Base-by-base conservation (phyloP, 2,888 invertebrate genomes). In the Leucophenga montana region DNA sequence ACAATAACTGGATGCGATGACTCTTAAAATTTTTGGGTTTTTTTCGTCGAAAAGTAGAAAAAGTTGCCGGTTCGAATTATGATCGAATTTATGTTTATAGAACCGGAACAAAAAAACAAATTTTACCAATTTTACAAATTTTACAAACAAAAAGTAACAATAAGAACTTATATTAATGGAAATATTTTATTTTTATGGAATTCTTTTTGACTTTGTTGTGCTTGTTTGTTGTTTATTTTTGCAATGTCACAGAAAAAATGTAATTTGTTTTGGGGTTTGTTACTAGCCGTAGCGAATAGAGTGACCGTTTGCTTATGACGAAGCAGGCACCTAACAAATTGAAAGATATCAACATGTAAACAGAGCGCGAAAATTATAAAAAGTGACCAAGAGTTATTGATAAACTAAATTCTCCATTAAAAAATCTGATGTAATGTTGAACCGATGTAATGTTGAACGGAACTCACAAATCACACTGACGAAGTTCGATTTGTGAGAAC, bases 191-290 rank as follows among this genome's bases (percentile, higher is more conserved):
- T 56, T 9, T 18, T 11, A 57, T 67, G 33, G 27, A 27, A 53
- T n/a, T 54, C 33, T 69, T 62, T 70, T 18, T 56, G 33, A 54
- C 59, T 67, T 72, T 72, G 72, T 76, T 76, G 71, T 67, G 65
- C 73, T 80, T 81, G 68, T 79, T 76, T 79, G 78, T 79, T 78
- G 62, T 71, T 66, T 31, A 20, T 61, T 64, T 56, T 67, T 14
- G 31, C 61, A 11, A 27, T 5, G 57, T 22, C 22, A 57, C 27
- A 22, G 22, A 16, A 46, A 65, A 48, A 65, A 0, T 59, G 27
- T 31, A 61, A n/a, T 67, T 70, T 54, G 27, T 66, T 22, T 64
- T 57, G 56, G 71, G 74, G 77, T 20, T 1, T 16, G 53, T 53
- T 53, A 53, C 53, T 53, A 53, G 53, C 18, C 18, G 53, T 53